Percentiles rank a stretch among this genome's conserved stretches.
Evolutionary conservation across 2,797 vertebrate genomes (phyloP).

Genomic region (Okamejei kenojei): DNA sequence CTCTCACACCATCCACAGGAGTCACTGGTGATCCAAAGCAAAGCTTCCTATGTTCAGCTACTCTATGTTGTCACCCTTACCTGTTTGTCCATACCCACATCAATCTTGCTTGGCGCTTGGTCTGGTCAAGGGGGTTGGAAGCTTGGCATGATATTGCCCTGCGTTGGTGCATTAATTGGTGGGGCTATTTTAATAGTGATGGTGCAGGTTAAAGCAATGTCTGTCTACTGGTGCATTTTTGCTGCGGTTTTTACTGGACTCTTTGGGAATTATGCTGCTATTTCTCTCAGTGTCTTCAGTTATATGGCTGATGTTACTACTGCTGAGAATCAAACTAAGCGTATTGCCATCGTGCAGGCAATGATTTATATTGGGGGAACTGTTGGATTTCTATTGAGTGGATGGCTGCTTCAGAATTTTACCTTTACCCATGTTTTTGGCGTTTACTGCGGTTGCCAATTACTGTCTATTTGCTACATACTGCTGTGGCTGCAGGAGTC

Average conservation of each 20-base stretch:
- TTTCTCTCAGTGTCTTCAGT: slow-evolving; percentile 56
- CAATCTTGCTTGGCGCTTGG: slow-evolving; percentile 54
- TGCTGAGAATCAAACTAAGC: slow-evolving; percentile 46
- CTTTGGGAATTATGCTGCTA: slow-evolving; percentile 49
- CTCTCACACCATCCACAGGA: slow-evolving; percentile 40
- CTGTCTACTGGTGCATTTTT: slow-evolving; percentile 47
- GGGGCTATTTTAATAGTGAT: slow-evolving; percentile 48
- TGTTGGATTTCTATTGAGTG: slow-evolving; percentile 50
- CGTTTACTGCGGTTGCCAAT: slow-evolving; percentile 47
- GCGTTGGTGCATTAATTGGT: slow-evolving; percentile 46
- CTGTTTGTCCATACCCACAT: slow-evolving; percentile 49
- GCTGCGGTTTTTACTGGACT: slow-evolving; percentile 46
- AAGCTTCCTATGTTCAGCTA: slow-evolving; percentile 49
- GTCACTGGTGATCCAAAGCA: slow-evolving; percentile 44
- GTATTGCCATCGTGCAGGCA: slow-evolving; percentile 54
- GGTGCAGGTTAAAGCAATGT: slow-evolving; percentile 43
- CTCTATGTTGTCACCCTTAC: slow-evolving; percentile 46
- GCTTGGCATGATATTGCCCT: slow-evolving; percentile 50
- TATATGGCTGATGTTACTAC: slow-evolving; percentile 52
- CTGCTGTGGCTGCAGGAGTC: slow-evolving; percentile 51
- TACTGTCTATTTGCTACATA: slow-evolving; percentile 48
- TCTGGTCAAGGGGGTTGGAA: slow-evolving; percentile 48
- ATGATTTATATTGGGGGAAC: slow-evolving; percentile 55
- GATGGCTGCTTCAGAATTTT: slow-evolving; percentile 47
- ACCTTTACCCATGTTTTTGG: slow-evolving; percentile 46